Conservation (phyloP, 2,113 vertebrate species). For the Phoxinus phoxinus region DNA sequence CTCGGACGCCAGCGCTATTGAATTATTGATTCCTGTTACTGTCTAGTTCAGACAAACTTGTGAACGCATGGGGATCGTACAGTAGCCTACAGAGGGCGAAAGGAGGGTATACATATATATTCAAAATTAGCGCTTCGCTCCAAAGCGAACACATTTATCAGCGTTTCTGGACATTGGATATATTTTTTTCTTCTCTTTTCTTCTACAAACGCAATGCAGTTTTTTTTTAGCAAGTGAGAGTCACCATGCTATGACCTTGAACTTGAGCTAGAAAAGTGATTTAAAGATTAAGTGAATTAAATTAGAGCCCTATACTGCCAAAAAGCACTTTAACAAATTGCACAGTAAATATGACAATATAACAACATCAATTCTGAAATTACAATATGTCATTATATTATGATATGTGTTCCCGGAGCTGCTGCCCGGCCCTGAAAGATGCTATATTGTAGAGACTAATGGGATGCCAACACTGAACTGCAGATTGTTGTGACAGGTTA, state of each 20-base stretch:
- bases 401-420: neutral
- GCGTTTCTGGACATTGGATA: neutral
- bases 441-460: neutral
- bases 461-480: neutral
- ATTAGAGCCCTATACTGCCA: neutral
- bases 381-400: slow-evolving; percentile 2
- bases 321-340: neutral
- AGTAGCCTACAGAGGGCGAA: slow-evolving; percentile 5
- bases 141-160: neutral
- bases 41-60: slow-evolving; percentile 74
- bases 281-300: neutral
- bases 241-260: neutral
- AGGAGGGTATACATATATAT: slow-evolving; percentile 14
- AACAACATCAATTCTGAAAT: neutral
- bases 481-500: neutral
- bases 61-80: slow-evolving; percentile 59
- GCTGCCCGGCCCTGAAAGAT: neutral
- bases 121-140: neutral
- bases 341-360: neutral
- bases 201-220: no score
- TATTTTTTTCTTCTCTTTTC: neutral
- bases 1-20: slow-evolving; percentile 80
- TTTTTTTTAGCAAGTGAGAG: neutral
- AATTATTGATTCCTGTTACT: slow-evolving; percentile 78
- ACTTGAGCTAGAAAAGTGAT: neutral